Evolutionary conservation across 2,797 vertebrate species (phyloP), one percentile per base, ranked within the genome.

Genomic region (Bovichtus variegatus): DNA sequence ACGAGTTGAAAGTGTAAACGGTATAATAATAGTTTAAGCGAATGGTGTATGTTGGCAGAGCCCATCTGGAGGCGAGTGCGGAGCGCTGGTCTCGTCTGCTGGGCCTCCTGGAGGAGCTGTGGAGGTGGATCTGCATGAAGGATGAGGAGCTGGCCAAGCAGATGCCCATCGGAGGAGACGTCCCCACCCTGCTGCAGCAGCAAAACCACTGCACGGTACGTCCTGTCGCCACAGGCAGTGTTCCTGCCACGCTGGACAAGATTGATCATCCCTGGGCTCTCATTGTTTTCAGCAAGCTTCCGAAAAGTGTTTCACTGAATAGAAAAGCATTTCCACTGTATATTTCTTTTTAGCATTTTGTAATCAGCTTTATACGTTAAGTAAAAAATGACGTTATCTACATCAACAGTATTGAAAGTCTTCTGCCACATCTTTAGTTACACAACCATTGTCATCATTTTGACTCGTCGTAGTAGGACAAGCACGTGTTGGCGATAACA

Each of bases 141-240:
- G 97, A 98, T 46, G 97, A 99, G 80, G 97, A 98, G 19, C 94
- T 99, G n/a, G 95, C 96, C 88, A 97, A 97, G 58, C 97, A 99
- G 92, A 98, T 98, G 98, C 98, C 98, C 3, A 90, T 98, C 4
- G 98, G 97, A 80, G 98, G 97, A 67, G 98, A 99, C 62, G 96
- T 99, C 53, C 97, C 97, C 55, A 96, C 97, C 25, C 90, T 99
- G 76, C 96, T 98, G 85, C 97, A 97, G 44, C 98, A 99, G 62
- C 95, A 97, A 62, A 97, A 96, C 84, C 96, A 97, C 88, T 98
- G 97, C 91, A 93, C 79, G 87, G 95, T 95, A 54, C 19, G 93
- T 83, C 34, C 67, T n/a, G 38, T 19, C 31, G 27, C 77, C 65
- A 5, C 66, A 27, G 81, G 81, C 72, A 15, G 15, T n/a, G 57